Base-by-base conservation (phyloP, 2,113 vertebrate genomes). In the Lanius collurio region DNA sequence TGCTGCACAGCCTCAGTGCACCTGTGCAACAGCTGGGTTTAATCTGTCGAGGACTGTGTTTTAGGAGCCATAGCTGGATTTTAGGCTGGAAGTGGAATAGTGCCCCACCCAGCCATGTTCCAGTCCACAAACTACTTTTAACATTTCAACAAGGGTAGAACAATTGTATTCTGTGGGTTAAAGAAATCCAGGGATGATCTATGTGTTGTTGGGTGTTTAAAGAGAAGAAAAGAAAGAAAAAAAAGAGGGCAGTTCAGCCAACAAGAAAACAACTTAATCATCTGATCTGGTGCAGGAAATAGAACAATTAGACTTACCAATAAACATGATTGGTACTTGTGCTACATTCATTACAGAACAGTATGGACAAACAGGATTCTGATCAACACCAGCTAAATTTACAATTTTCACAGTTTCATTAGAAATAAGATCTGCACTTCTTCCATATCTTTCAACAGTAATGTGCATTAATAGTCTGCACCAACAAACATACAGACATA, bases 11-110 rank as follows among this genome's bases (percentile, higher is more conserved):
- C 88, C 90, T 42, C 68, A 64, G 65, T 96, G 92, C 97, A 97
- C 97, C 97, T 97, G 97, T 95, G 95, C 84, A 76, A 50, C 94
- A 96, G 88, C 95, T 96, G 96, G 71, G 46, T 93, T 95, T 79
- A 79, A 96, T 97, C 88, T 94, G 7, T 5, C 0, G 1, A 57
- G 83, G 74, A 56, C 85, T 87, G 35, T 90, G 52, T 71, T 97
- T 97, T 94, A 75, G 89, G 95, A 92, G 77, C 69, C 80, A 26
- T 82, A 55, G 80, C 76, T 0, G 2, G 91, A 82, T 94, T 94
- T 96, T 57, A 91, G 84, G 27, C 92, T 95, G 86, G 93, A 90
- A 96, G 74, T 6, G 28, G 83, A 80, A 42, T 3, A 56, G 69
- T 92, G 96, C 91, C 86, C 90, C 96, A 96, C 95, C 93, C 96